Evolutionary conservation across 2,797 vertebrate species (phyloP).

Genomic region (Spinus pinus): DNA sequence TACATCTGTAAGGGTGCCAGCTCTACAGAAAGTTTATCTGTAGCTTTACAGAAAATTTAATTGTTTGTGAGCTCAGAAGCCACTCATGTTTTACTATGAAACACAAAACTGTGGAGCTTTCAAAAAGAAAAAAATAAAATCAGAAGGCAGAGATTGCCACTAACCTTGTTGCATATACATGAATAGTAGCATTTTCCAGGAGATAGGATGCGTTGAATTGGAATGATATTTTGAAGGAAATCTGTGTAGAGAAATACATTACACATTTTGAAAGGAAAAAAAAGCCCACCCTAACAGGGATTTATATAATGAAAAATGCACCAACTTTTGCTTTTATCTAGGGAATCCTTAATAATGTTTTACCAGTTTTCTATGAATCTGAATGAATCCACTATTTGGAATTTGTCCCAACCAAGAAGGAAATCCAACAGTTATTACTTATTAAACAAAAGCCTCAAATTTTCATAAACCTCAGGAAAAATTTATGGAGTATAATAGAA

Average conservation of each 20-base stretch:
- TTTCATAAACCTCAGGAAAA: not conserved
- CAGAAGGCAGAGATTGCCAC: conserved; percentile 5
- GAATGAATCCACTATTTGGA: not conserved
- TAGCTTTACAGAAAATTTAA: not conserved
- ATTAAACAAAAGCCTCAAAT: not conserved
- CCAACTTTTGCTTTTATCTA: not conserved
- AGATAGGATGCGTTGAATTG: conserved; percentile 85
- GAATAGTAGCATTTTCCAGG: conserved; percentile 80
- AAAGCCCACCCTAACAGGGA: not conserved
- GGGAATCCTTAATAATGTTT: not conserved
- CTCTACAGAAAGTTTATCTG: not conserved
- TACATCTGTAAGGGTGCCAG: not conserved
- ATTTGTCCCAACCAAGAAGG: not conserved
- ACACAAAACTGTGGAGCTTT: not conserved
- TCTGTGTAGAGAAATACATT: conserved; percentile 72
- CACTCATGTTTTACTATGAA: not conserved
- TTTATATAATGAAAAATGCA: not conserved
- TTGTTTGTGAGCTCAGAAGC: not conserved
- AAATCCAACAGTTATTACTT: not conserved
- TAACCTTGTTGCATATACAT: conserved; percentile 87
- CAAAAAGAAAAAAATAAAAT: not conserved
- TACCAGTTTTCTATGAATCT: not conserved
- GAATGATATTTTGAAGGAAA: conserved; percentile 86
- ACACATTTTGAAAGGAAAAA: not conserved
- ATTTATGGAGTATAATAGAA: not conserved